Percentiles rank a stretch among this genome's conserved stretches.
phyloP scores from a whole-genome alignment of 2,797 vertebrate species.

The Gastrophryne carolinensis region DNA sequence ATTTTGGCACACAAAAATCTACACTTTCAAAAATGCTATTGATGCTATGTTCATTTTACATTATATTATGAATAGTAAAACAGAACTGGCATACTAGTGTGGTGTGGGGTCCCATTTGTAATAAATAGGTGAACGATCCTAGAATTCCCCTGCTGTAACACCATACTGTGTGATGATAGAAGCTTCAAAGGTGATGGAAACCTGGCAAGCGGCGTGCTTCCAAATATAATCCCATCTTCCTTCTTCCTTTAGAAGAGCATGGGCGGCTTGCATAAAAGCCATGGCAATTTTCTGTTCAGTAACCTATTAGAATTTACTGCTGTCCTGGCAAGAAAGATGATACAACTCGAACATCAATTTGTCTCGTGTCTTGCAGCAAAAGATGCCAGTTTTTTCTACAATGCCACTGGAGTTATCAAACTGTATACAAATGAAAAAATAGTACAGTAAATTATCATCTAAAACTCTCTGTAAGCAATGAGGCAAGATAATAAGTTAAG shows the following conservation, averaged over 20 bases:
- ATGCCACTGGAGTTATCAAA: neutral
- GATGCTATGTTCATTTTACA: neutral
- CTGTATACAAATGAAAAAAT: neutral
- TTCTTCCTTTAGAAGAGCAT: slow-evolving; percentile 29
- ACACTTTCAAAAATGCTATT: too few relatives aligned
- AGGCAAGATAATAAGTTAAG: too few relatives aligned
- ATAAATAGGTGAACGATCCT: neutral
- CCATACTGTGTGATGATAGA: slow-evolving; percentile 27
- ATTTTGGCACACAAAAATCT: too few relatives aligned
- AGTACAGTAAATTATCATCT: neutral
- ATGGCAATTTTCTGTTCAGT: slow-evolving; percentile 38
- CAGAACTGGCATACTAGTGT: neutral
- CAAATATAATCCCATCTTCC: slow-evolving; percentile 13
- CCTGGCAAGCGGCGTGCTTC: slow-evolving; percentile 25
- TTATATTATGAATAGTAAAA: neutral
- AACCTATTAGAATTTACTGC: slow-evolving; percentile 51
- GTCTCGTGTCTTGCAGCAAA: slow-evolving; percentile 29
- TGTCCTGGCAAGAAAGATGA: slow-evolving; percentile 49
- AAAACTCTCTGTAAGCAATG: too few relatives aligned
- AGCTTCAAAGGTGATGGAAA: slow-evolving; percentile 39
- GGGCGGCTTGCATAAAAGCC: slow-evolving; percentile 26
- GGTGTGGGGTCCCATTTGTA: slow-evolving; percentile 1
- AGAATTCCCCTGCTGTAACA: slow-evolving; percentile 5
- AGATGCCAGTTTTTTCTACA: slow-evolving; percentile 24
- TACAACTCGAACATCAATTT: slow-evolving; percentile 38